These are phyloP conservation scores for Branchellion lobata DNA, from an alignment of 2,888 invertebrate species.

Conservation along the genomic window DNA sequence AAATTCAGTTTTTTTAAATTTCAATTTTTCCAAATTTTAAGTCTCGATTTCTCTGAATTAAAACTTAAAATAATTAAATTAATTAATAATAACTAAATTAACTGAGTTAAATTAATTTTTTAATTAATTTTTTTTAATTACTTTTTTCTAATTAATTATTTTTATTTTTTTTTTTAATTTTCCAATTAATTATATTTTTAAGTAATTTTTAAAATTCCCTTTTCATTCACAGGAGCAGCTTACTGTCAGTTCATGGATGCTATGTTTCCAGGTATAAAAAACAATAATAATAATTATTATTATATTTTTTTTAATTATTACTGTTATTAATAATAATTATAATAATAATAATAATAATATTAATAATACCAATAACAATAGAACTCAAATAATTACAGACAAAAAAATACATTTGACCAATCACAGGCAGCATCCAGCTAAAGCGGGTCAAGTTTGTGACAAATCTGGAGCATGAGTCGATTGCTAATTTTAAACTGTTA, in stretches of 20 bases:
- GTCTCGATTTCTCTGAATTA: not conserved
- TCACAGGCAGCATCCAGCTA: slow-evolving; percentile 67
- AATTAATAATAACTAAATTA: slow-evolving; percentile 9
- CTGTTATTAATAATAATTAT: not conserved
- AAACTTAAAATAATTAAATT: not conserved
- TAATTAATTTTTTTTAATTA: not conserved
- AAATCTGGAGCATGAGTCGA: slow-evolving; percentile 97
- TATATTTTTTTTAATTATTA: not conserved
- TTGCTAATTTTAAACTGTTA: slow-evolving; percentile 97
- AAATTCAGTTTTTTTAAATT: too few relatives aligned
- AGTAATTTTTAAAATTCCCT: not conserved
- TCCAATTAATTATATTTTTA: too few relatives aligned
- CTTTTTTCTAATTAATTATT: too few relatives aligned
- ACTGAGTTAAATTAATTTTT: slow-evolving; percentile 25
- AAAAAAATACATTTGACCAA: not conserved
- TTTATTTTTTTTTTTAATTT: too few relatives aligned
- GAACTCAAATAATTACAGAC: not conserved
- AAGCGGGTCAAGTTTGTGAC: slow-evolving; percentile 97
- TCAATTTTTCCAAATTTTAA: not conserved
- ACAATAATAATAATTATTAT: not conserved
- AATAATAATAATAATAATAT: not conserved
- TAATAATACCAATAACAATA: too few relatives aligned
- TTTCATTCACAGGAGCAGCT: slow-evolving; percentile 70
- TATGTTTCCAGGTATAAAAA: slow-evolving; percentile 76
- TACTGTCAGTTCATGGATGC: slow-evolving; percentile 99